A percentile compares a stretch with the other conserved stretches of the same genome.
These are phyloP conservation scores for Antigone vipio DNA, from an alignment of 2,113 vertebrate genomes.

Conservation along the genomic window DNA sequence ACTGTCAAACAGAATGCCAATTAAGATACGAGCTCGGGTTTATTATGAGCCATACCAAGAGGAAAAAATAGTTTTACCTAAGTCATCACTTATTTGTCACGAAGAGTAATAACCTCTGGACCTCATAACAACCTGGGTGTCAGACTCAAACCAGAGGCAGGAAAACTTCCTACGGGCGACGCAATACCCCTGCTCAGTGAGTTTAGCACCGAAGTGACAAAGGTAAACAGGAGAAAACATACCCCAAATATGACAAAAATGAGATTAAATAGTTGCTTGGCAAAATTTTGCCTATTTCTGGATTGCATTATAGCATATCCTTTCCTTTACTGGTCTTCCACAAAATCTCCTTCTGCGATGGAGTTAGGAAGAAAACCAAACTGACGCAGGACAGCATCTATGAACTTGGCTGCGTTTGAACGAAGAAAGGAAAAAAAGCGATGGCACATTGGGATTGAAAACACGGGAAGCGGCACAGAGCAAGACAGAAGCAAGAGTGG, in stretches of 20 bases:
- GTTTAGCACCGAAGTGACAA: neutral
- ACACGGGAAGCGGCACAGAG: neutral
- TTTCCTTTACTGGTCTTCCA: neutral
- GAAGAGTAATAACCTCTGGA: neutral
- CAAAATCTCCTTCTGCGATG: neutral
- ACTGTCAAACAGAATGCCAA: constrained; percentile 35
- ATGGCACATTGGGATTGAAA: neutral
- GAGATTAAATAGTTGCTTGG: neutral
- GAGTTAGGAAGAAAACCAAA: neutral
- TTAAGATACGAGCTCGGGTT: constrained; percentile 4
- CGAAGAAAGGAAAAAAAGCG: neutral
- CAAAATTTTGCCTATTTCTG: neutral
- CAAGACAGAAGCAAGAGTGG: neutral
- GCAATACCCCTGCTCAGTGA: neutral
- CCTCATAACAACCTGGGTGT: neutral
- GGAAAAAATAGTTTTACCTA: neutral
- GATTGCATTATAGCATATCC: neutral
- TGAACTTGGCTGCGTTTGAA: neutral
- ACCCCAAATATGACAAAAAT: neutral
- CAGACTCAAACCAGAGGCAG: neutral
- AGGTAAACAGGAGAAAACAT: neutral
- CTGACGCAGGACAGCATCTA: fast-evolving
- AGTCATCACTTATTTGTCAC: constrained; percentile 17
- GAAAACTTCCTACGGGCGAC: neutral
- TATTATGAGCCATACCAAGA: neutral